These are phyloP conservation scores for Seira ritae DNA, from an alignment of 2,888 invertebrate species.

Conservation along the genomic window DNA sequence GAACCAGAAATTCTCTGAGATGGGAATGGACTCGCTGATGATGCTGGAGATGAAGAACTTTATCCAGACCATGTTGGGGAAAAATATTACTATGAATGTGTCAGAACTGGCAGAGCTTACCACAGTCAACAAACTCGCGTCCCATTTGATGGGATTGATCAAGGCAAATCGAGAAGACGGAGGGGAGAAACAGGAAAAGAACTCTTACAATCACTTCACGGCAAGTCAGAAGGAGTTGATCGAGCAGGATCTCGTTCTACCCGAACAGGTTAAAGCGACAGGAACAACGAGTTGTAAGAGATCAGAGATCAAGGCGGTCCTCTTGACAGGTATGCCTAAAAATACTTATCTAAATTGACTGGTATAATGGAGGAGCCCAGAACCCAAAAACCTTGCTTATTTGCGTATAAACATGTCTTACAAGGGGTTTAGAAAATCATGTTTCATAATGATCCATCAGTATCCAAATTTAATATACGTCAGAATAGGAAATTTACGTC, in stretches of 20 bases:
- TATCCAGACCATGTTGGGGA: conserved; percentile 61
- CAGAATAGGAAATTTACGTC: too few relatives aligned
- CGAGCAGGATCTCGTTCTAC: conserved; percentile 58
- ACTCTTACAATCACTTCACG: conserved; percentile 33
- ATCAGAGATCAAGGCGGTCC: conserved; percentile 55
- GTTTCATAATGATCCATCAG: too few relatives aligned
- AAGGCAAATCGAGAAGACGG: conserved; percentile 31
- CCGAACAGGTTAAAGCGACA: conserved; percentile 35
- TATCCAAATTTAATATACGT: too few relatives aligned
- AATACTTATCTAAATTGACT: too few relatives aligned
- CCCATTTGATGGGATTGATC: conserved; percentile 52
- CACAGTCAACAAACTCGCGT: conserved; percentile 41
- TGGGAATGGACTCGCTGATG: conserved; percentile 64
- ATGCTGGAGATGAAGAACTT: conserved; percentile 66
- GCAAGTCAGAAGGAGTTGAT: conserved; percentile 34
- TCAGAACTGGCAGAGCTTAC: conserved; percentile 52
- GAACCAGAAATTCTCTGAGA: conserved; percentile 59
- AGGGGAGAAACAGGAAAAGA: conserved; percentile 22
- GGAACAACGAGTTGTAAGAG: conserved; percentile 11
- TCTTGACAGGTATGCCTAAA: conserved; percentile 62
- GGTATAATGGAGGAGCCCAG: too few relatives aligned
- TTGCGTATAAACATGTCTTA: too few relatives aligned
- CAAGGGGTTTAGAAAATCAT: too few relatives aligned
- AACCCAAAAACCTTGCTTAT: too few relatives aligned
- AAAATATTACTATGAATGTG: conserved; percentile 60